Evolutionary conservation across 2,888 invertebrate species (phyloP).

Genomic region (Cephonodes hylas): DNA sequence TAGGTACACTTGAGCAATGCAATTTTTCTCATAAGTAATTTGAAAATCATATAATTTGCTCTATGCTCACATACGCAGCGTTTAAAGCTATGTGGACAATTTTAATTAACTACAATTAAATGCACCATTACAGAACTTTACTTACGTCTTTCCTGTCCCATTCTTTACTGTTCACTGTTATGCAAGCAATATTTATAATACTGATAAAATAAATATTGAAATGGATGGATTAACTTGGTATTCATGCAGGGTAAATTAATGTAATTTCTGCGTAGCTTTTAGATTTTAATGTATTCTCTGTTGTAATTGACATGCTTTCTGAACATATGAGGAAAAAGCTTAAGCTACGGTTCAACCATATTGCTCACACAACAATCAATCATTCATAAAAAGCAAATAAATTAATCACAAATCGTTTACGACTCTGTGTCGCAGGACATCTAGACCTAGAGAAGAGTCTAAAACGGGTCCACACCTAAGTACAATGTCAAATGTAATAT

Average conservation of each 20-base stretch:
- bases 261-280: conserved; percentile 28
- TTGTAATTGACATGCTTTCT: conserved; percentile 65
- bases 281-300: conserved; percentile 28
- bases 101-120: conserved; percentile 74
- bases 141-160: conserved; percentile 45
- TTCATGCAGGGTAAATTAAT: conserved; percentile 34
- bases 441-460: conserved; percentile 42
- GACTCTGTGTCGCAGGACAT: conserved; percentile 34
- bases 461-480: conserved; percentile 52
- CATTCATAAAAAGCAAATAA: conserved; percentile 42
- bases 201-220: conserved; percentile 45
- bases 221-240: conserved; percentile 45
- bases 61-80: conserved; percentile 60
- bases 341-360: conserved; percentile 34
- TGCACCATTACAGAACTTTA: conserved; percentile 71
- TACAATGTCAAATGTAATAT: conserved; percentile 50
- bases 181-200: conserved; percentile 73
- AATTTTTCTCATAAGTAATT: conserved; percentile 55
- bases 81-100: conserved; percentile 76
- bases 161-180: conserved; percentile 38
- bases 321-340: conserved; percentile 21
- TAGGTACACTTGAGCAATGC: conserved; percentile 66
- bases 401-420: conserved; percentile 40
- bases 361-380: conserved; percentile 65
- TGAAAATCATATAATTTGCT: conserved; percentile 66